Evolutionary conservation across 2,113 vertebrate species (phyloP), one percentile per base, ranked within the genome.

Genomic region (Myrmecophaga tridactyla): DNA sequence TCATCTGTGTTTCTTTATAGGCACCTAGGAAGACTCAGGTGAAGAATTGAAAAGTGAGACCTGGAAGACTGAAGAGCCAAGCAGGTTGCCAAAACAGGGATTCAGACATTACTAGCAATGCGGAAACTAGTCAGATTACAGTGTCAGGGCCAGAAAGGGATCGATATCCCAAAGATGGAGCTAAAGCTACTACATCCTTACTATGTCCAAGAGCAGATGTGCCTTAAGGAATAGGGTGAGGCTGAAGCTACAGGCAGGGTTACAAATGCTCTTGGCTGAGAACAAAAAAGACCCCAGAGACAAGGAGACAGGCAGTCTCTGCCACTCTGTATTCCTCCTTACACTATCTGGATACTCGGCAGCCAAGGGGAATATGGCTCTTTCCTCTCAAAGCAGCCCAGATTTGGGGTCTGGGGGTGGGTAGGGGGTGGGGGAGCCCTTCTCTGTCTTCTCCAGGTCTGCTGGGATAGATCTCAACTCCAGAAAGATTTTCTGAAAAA

Each of bases 321-420:
- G 10, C 2, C 36, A 1, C 4, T 25, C 6, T 10, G 6, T 20
- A 4, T 1, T 41, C 25, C 4, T 80, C 21, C 11, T n/a, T 70
- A 29, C 6, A 1, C 5, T 20, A 39, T 18, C 15, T 46, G 34
- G 7, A 48, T 20, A 53, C 31, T 73, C 11, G n/a, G 27, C 25
- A 31, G n/a, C 13, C 18, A 51, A 11, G 31, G 12, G 8, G 3
- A 51, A 0, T 53, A 21, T 11, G 21, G 27, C n/a, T 56, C 15
- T 94, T 17, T 20, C 6, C 23, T 43, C 27, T 46, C n/a, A 51
- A 72, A 63, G 69, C 23, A 92, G 12, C 14, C 62, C 25, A 85
- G 17, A 81, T 7, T 21, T 51, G 46, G 31, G n/a, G 5, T n/a
- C n/a, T n/a, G n/a, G n/a, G n/a, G n/a, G n/a, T n/a, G n/a, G n/a